Evolutionary conservation across 2,113 vertebrate genomes (phyloP).

Genomic region (Ammodytes dubius): DNA sequence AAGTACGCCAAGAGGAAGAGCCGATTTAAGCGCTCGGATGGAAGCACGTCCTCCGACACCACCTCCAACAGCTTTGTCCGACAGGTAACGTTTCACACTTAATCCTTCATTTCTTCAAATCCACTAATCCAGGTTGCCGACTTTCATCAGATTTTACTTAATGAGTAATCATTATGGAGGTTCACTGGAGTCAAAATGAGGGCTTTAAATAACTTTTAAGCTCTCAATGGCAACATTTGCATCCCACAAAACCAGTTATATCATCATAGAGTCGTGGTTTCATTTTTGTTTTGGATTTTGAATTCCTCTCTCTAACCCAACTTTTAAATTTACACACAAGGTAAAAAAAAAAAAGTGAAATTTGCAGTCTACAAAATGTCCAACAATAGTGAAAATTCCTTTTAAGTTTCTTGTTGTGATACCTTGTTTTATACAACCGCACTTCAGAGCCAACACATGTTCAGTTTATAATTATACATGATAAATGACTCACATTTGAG

Average conservation of each 20-base stretch:
- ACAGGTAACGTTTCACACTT: conserved; percentile 86
- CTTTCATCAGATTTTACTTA: conserved; percentile 26
- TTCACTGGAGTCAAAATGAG: conserved; percentile 46
- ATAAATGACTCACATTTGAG: no score
- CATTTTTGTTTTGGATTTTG: background rate
- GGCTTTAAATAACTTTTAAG: background rate
- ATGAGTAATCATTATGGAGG: conserved; percentile 31
- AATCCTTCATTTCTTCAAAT: conserved; percentile 30
- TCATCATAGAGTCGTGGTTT: background rate
- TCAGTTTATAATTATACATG: no score
- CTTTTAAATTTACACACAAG: background rate
- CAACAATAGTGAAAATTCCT: no score
- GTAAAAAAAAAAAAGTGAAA: background rate
- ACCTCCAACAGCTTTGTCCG: conserved; percentile 98
- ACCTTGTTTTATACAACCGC: no score
- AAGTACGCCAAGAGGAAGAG: conserved; percentile 96
- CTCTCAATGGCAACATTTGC: background rate
- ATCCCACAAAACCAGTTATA: background rate
- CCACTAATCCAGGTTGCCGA: conserved; percentile 34
- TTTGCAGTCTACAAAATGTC: background rate
- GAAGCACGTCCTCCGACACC: conserved; percentile 97
- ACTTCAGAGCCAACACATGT: no score
- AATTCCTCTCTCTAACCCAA: background rate
- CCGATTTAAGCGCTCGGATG: conserved; percentile 95
- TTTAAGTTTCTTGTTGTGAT: no score